These are phyloP conservation scores for Anser brachyrhynchus DNA, from an alignment of 2,113 vertebrate species.

Conservation along the genomic window DNA sequence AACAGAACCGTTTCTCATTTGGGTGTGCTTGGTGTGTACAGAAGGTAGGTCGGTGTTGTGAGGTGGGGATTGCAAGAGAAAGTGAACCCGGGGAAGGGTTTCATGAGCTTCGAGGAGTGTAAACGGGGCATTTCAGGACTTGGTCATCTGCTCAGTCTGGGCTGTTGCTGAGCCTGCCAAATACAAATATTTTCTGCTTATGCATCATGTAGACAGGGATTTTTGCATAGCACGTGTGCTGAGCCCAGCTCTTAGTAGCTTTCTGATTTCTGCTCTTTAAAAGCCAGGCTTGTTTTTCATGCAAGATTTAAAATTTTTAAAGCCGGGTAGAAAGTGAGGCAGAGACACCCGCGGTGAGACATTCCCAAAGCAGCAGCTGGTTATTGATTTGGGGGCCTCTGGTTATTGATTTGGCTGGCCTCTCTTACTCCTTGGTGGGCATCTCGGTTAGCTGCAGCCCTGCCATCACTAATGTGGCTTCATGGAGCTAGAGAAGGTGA, in stretches of 20 bases:
- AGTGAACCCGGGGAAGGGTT: not conserved
- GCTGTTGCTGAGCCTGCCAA: slow-evolving; percentile 24
- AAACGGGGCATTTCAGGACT: not conserved
- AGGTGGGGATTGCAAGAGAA: not conserved
- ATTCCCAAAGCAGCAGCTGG: not conserved
- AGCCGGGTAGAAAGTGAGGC: not conserved
- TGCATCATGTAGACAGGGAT: not conserved
- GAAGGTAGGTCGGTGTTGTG: not conserved
- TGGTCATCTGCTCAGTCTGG: not conserved
- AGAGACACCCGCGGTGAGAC: not conserved
- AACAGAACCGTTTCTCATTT: accelerated
- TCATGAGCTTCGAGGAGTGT: accelerated
- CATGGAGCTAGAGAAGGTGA: not conserved
- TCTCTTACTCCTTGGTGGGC: not conserved
- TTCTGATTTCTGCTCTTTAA: not conserved
- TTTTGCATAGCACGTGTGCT: not conserved
- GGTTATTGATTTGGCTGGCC: not conserved
- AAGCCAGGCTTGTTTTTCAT: not conserved
- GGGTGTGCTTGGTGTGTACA: not conserved
- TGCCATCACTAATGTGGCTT: not conserved
- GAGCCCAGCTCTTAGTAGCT: not conserved
- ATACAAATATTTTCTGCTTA: slow-evolving; percentile 17
- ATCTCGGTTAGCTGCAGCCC: not conserved
- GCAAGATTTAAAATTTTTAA: not conserved
- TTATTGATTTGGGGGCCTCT: not conserved